Percentiles rank a stretch among this genome's conserved stretches.
Evolutionary conservation across 2,797 vertebrate genomes (phyloP).

Genomic region (Emydoidea blandingii): DNA sequence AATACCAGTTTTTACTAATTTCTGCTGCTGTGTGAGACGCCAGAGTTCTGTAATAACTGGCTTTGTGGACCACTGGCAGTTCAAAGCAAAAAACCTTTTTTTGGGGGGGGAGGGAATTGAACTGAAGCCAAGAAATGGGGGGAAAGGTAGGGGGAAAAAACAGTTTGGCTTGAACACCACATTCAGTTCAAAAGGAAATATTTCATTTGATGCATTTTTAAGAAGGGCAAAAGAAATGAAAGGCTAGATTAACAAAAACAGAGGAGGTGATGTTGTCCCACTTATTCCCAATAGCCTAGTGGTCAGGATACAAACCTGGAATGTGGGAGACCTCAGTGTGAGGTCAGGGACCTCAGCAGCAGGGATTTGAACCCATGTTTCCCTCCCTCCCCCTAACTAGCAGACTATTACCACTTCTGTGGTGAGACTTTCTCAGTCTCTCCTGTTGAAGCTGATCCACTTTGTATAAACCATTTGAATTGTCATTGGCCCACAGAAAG

Average conservation of each 20-base stretch:
- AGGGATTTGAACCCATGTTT: not conserved
- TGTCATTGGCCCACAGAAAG: too few species aligned
- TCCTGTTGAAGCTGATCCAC: not conserved
- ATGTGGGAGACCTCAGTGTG: not conserved
- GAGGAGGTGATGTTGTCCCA: not conserved
- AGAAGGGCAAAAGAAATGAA: not conserved
- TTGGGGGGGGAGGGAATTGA: not conserved
- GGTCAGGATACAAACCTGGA: not conserved
- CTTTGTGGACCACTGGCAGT: not conserved
- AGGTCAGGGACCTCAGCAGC: too few species aligned
- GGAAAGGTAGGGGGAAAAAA: fast-evolving
- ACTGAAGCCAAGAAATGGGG: not conserved
- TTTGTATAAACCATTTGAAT: not conserved
- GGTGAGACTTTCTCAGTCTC: too few species aligned
- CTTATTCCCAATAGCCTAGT: not conserved
- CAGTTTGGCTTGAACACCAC: not conserved
- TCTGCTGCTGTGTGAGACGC: not conserved
- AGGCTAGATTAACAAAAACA: not conserved
- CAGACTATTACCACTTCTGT: not conserved
- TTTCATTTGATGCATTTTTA: not conserved
- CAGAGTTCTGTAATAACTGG: not conserved
- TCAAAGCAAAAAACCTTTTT: not conserved
- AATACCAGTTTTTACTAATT: not conserved
- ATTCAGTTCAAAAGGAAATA: not conserved
- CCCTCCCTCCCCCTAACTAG: not conserved